Percentiles rank a stretch among this genome's conserved stretches.
Conservation (phyloP, 2,113 vertebrate genomes). For the Steatornis caripensis region DNA sequence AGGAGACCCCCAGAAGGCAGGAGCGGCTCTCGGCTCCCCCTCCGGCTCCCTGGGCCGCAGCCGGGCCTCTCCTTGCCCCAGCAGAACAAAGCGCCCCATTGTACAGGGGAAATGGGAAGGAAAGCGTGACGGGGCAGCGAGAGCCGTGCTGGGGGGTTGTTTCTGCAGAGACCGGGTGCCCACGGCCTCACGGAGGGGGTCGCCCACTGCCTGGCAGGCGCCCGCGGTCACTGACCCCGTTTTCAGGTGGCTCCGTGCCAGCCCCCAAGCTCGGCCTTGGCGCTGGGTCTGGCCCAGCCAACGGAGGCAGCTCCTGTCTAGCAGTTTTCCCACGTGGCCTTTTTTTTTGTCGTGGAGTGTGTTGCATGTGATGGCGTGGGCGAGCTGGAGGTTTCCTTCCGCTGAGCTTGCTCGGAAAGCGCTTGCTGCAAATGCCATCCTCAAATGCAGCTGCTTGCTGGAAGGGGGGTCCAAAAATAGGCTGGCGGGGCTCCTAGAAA, state of each 20-base stretch:
- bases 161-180: neutral
- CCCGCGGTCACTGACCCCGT: fast-evolving
- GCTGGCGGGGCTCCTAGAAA: neutral
- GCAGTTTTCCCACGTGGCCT: neutral
- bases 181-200: neutral
- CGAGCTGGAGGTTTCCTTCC: neutral
- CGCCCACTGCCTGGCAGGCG: neutral
- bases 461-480: neutral
- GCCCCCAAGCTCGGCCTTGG: fast-evolving
- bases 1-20: neutral
- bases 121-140: neutral
- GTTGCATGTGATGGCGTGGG: neutral
- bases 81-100: slow-evolving; percentile 25
- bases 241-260: neutral
- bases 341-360: neutral
- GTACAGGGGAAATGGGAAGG: neutral
- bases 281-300: fast-evolving
- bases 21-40: neutral
- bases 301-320: neutral
- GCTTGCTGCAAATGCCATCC: neutral
- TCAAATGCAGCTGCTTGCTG: neutral
- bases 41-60: neutral
- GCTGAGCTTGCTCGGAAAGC: neutral
- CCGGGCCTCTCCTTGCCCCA: neutral
- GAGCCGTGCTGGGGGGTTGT: neutral